Evolutionary conservation across 2,888 invertebrate species (phyloP), one percentile per base, ranked within the genome.

Genomic region (Steinernema scapterisci): DNA sequence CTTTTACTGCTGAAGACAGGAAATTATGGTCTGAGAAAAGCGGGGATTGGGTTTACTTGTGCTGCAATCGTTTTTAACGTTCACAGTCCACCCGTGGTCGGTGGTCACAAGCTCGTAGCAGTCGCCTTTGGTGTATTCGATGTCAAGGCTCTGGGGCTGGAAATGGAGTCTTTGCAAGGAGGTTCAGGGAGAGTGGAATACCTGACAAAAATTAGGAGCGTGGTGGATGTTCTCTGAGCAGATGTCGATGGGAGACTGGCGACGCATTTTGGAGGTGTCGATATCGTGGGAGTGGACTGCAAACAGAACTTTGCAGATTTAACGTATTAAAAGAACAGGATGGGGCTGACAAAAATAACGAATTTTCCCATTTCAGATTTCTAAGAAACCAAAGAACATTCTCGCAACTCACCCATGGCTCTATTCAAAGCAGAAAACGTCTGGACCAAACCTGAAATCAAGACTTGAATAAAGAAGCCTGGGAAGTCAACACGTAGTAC

Each of bases 121-220:
- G 31, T 63, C 63, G 31, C 63, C 63, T 31, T 11, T 27, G 9
- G 16, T 63, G 31, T 63, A 63, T 27, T 63, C 63, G 13, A 63
- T 25, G 16, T 63, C 63, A 5, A 63, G 25, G 31, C 63, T 63
- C 31, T 63, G 63, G 16, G 63, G 63, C 63, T 63, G 31, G 6
- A 63, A 54, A 54, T 25, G 5, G 5, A 5, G n/a, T 7, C 5
- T 23, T 54, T 6, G 11, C 31, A 25, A 16, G 16, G 3, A 6
- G 11, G 11, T 31, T 11, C 6, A 31, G 31, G 63, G 6, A 11
- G 25, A 54, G n/a, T 9, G 9, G 38, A 38, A 38, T 38, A 63
- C 63, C 63, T 63, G 63, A 31, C 63, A 63, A 27, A 63, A 31
- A 63, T 63, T 63, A 1, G 63, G 63, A 13, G 63, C 63, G 63